Base-by-base conservation (phyloP, 2,113 vertebrate species). In the Paraplagusia blochii region DNA sequence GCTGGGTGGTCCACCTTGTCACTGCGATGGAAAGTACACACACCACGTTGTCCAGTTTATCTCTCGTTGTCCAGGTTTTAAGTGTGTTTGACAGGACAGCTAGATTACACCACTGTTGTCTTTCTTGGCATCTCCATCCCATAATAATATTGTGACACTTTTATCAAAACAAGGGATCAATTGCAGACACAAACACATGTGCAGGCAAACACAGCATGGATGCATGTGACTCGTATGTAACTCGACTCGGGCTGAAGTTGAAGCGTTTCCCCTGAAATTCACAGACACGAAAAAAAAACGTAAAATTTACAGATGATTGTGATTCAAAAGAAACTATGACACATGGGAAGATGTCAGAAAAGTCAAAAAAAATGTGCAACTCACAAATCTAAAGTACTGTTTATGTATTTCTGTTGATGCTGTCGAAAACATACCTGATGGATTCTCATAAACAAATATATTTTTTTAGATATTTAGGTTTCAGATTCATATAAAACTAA, bases 111-210 rank as follows among this genome's bases (percentile, higher is more conserved):
- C 18, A 12, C 55, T 33, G 42, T 51, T 69, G 63, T 64, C 58
- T 69, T 58, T 66, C 43, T 67, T 71, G 63, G 67, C 67, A 58
- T 74, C 40, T 74, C 54, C 47, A 61, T 59, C 70, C 54, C 62
- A 63, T 79, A 59, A 71, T 59, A 79, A 70, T 79, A 66, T 79
- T 74, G 46, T 66, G 76, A 66, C 76, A 66, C 66, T 52, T 69
- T 55, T 48, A 54, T 56, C 58, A 44, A 62, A 72, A 72, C 58
- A 69, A 44, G 29, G 36, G 39, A 57, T 17, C 59, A 15, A 19
- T 47, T 40, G 53, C 33, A 36, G 15, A 36, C 50, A 36, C 16
- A 43, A 22, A 35, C 16, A 44, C 57, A 68, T 22, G 11, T 45
- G 44, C 22, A 42, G 2, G 67, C 39, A 34, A 17, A 60, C 7